Conservation (phyloP, 2,797 vertebrate genomes). For the Falco biarmicus region DNA sequence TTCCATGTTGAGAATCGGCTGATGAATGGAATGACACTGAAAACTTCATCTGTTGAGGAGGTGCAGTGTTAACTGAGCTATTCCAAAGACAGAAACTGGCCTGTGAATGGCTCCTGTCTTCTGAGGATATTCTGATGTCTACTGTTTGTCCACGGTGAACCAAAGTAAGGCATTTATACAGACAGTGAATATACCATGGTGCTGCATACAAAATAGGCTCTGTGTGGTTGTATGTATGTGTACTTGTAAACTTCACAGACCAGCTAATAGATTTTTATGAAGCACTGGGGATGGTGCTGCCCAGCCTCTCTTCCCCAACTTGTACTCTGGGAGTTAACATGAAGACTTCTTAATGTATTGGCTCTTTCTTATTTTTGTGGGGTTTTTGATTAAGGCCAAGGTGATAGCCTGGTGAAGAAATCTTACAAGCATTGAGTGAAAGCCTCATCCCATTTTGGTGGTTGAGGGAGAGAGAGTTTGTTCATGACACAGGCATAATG, state of each 20-base stretch:
- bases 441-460: background rate
- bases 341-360: background rate
- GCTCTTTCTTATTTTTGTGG: background rate
- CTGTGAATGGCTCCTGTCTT: background rate
- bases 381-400: background rate
- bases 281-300: too few relatives aligned
- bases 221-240: background rate
- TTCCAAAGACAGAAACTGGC: background rate
- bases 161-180: background rate
- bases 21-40: background rate
- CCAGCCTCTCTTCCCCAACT: too few relatives aligned
- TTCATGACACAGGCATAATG: background rate
- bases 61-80: background rate
- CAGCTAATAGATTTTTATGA: background rate
- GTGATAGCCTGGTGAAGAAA: background rate
- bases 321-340: too few relatives aligned
- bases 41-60: background rate
- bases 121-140: background rate
- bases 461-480: background rate
- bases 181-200: background rate
- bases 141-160: background rate
- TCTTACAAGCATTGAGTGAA: background rate
- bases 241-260: background rate
- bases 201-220: background rate
- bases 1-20: background rate